These are phyloP conservation scores for Pachydiplax longipennis DNA, from an alignment of 2,888 invertebrate genomes.

Conservation along the genomic window DNA sequence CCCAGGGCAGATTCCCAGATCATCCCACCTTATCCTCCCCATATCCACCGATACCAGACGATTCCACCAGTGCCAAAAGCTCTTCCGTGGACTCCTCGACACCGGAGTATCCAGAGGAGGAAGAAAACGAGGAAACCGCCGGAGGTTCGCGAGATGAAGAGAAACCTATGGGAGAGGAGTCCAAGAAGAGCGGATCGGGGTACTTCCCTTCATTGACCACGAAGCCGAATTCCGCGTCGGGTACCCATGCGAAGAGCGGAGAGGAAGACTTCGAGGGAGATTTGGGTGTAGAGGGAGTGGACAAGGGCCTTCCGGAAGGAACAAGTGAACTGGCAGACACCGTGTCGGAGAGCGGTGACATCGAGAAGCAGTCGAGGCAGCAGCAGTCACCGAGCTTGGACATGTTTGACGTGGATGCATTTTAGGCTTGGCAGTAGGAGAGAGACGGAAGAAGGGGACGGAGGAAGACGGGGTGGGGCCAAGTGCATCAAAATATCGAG, in stretches of 20 bases:
- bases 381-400: slow-evolving; percentile 39
- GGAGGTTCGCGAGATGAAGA: neutral
- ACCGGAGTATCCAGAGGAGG: slow-evolving; percentile 15
- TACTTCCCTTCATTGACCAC: neutral
- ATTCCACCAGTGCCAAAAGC: neutral
- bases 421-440: neutral
- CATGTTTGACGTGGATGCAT: slow-evolving; percentile 39
- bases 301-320: slow-evolving; percentile 30
- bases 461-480: neutral
- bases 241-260: neutral
- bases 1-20: neutral
- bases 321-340: slow-evolving; percentile 20
- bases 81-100: slow-evolving; percentile 7
- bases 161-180: neutral
- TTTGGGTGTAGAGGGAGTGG: slow-evolving; percentile 9
- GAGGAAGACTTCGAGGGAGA: slow-evolving; percentile 23
- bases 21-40: slow-evolving; percentile 13
- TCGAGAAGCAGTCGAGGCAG: slow-evolving; percentile 37
- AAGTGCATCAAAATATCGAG: slow-evolving; percentile 17
- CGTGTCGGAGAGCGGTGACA: slow-evolving; percentile 33
- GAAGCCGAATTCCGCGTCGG: neutral
- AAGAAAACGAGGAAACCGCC: neutral
- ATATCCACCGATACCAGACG: neutral
- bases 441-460: neutral
- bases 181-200: neutral